A percentile compares a stretch with the other conserved stretches of the same genome.
These are phyloP conservation scores for Eriosoma lanigerum DNA, from an alignment of 1,140 invertebrate genomes.

Conservation along the genomic window DNA sequence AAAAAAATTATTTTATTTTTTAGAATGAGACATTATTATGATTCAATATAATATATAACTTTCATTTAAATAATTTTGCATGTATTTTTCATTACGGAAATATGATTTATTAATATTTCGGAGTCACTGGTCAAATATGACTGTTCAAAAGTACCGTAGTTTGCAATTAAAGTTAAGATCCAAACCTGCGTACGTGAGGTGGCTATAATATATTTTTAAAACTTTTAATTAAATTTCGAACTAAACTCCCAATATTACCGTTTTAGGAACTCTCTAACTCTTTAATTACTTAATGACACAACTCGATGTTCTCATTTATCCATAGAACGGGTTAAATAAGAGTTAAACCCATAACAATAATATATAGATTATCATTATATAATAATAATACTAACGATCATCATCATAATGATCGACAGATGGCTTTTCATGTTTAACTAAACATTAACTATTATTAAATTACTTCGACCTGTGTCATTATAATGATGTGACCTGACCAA, in stretches of 20 bases:
- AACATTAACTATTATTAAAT: background rate
- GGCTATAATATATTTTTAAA: background rate
- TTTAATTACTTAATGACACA: too few relatives aligned
- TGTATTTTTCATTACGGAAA: background rate
- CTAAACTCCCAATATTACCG: background rate
- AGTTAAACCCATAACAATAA: background rate
- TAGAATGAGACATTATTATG: too few relatives aligned
- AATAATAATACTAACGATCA: background rate
- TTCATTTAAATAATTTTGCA: too few relatives aligned
- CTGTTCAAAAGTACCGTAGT: background rate
- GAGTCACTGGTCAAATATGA: background rate
- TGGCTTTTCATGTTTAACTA: background rate
- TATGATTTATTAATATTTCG: background rate
- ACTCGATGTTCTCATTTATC: background rate
- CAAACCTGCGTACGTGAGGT: background rate
- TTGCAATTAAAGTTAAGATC: background rate
- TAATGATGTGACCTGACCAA: background rate
- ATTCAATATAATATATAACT: too few relatives aligned
- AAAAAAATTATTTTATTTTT: too few relatives aligned
- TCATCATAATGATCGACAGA: background rate
- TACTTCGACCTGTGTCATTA: background rate
- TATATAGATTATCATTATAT: background rate
- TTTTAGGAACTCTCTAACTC: background rate
- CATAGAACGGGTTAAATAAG: background rate
- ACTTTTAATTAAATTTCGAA: slow-evolving; percentile 11